Evolutionary conservation across 2,888 invertebrate genomes (phyloP), one percentile per base, ranked within the genome.

Genomic region (Lottia scabra): DNA sequence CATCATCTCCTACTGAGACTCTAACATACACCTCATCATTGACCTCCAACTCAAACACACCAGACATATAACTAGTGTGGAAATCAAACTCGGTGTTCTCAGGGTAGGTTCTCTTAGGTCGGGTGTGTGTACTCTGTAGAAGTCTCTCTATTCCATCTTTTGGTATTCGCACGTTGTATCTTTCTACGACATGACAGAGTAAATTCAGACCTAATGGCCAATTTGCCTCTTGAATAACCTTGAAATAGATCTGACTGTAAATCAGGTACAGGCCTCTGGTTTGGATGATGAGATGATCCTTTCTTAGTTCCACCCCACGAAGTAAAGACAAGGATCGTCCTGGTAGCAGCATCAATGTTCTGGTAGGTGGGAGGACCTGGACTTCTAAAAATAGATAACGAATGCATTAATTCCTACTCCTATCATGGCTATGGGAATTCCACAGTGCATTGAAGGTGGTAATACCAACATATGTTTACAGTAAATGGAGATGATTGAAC

Each of bases 181-280:
- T 56, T 12, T 56, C 56, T 56, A 56, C 56, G 10, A 56, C 23
- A 56, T 56, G 56, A 56, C 56, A 23, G 12, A 56, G 10, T 19
- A 56, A 6, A 12, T 56, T 56, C 23, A 56, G 23, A 8, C 56
- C 19, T 5, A 23, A 19, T 15, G 56, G 56, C 56, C 56, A 56
- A 13, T 56, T 56, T 2, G 23, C 13, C 19, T 13, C 56, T 13
- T 19, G 19, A 56, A 56, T 56, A 2, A 56, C 19, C 15, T 56
- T 56, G 15, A 56, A 56, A 56, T 56, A 56, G 13, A 56, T 56
- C 56, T 56, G 56, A 56, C 56, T 56, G 56, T 56, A 56, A 23
- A 56, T 23, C 13, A 56, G 23, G 23, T 56, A 56, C 19, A n/a
- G 19, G 23, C 56, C 56, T 56, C 13, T n/a, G 13, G 56, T 56